Base-by-base conservation (phyloP, 1,140 invertebrate species). In the Zaprionus nigranus region DNA sequence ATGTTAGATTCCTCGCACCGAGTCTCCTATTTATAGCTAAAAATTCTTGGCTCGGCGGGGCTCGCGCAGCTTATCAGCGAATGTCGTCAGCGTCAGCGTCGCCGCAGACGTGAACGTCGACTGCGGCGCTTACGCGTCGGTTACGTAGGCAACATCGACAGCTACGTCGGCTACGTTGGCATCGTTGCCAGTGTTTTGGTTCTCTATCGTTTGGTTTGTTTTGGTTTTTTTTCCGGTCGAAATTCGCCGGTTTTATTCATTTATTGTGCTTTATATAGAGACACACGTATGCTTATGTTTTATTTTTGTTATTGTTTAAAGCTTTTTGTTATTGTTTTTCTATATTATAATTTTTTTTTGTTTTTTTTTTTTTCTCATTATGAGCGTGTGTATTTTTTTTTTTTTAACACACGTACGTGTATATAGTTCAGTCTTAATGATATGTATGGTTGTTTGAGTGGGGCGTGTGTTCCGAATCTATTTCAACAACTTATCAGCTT, bases 1-100 rank as follows among this genome's bases (percentile, higher is more conserved):
- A n/a, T 70, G 43, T 76, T 58, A 63, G 73, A 46, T 65, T 59
- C 24, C 9, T 20, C 28, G 34, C 40, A 12, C 9, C 30, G 26
- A 30, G 53, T 40, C 81, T 49, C 68, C 65, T 83, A 82, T 87
- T 82, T 86, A 87, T 87, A 86, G 68, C 61, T 43, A 66, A 67
- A 67, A 58, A 38, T 58, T 56, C 46, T 51, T 1, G 20, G 5
- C 46, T 2, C n/a, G 38, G 26, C 24, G 40, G 12, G 28, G 24
- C 38, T 40, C 5, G n/a, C 40, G 3, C 15, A 11, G 20, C 65
- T 74, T 74, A 75, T 75, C 65, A 75, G 36, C 15, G 0, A 28
- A 28, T 20, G 62, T 17, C n/a, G n/a, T 38, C 36, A 13, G 36
- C 36, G 36, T 13, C 36, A 9, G n/a, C 40, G 40, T 15, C 13